Evolutionary conservation across 2,797 vertebrate species (phyloP).

Genomic region (Anomalospiza imberbis): DNA sequence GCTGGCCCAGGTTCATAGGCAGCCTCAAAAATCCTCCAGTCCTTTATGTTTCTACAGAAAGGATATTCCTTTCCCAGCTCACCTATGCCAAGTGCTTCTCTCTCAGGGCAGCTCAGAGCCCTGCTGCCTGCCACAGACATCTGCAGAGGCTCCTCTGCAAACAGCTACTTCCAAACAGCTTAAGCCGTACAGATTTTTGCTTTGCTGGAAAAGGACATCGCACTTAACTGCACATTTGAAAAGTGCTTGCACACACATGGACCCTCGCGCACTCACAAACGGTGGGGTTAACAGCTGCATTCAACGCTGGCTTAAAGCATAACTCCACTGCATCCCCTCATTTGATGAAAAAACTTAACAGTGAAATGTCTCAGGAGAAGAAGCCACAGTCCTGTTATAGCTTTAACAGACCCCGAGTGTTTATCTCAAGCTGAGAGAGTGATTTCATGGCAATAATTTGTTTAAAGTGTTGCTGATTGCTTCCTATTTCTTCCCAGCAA

Average conservation of each 20-base stretch:
- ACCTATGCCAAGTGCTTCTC: background rate
- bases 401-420: slow-evolving; percentile 69
- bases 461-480: slow-evolving; percentile 79
- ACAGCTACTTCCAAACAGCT: background rate
- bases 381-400: slow-evolving; percentile 48
- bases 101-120: background rate
- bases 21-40: background rate
- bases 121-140: background rate
- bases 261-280: background rate
- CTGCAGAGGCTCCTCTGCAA: background rate
- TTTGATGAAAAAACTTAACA: slow-evolving; percentile 37
- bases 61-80: background rate
- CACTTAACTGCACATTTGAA: background rate
- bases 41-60: background rate
- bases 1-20: background rate
- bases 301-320: background rate
- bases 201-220: background rate
- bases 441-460: slow-evolving; percentile 80
- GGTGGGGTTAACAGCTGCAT: accelerated
- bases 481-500: slow-evolving; percentile 77
- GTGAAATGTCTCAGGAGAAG: slow-evolving; percentile 21
- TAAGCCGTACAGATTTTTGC: background rate
- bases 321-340: background rate
- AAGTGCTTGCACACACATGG: background rate
- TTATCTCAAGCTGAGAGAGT: slow-evolving; percentile 72